Percentiles rank a stretch among this genome's conserved stretches.
These are phyloP conservation scores for Creontiades dilutus DNA, from an alignment of 2,888 invertebrate species.

Conservation along the genomic window DNA sequence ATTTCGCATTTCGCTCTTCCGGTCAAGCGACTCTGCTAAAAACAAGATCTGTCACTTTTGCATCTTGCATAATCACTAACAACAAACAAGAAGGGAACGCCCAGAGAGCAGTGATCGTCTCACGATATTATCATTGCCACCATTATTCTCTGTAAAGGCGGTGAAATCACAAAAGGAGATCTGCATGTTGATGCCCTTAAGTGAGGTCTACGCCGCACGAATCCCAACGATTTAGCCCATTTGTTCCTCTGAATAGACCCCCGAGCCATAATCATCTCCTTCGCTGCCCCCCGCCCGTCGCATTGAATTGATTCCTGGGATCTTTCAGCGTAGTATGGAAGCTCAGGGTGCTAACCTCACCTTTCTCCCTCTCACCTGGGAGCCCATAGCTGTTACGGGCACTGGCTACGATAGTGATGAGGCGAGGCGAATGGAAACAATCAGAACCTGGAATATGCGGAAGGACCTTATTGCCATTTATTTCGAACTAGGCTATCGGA, in stretches of 20 bases:
- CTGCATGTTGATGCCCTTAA: slow-evolving; percentile 48
- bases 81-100: slow-evolving; percentile 22
- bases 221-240: slow-evolving; percentile 40
- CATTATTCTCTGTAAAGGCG: slow-evolving; percentile 19
- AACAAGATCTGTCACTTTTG: neutral
- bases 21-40: too few species aligned
- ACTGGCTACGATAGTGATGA: neutral
- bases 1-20: too few species aligned
- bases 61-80: neutral
- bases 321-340: neutral
- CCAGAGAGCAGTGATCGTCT: slow-evolving; percentile 3
- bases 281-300: slow-evolving; percentile 2
- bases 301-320: slow-evolving; percentile 23
- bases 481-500: too few species aligned
- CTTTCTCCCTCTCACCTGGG: neutral
- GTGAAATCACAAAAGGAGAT: slow-evolving; percentile 38
- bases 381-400: neutral
- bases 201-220: slow-evolving; percentile 44
- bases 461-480: too few species aligned
- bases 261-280: slow-evolving; percentile 30
- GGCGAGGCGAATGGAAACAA: neutral
- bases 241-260: slow-evolving; percentile 48
- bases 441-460: neutral
- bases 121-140: slow-evolving; percentile 33
- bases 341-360: neutral